These are phyloP conservation scores for Pterocles gutturalis DNA, from an alignment of 2,113 vertebrate genomes.

Conservation along the genomic window DNA sequence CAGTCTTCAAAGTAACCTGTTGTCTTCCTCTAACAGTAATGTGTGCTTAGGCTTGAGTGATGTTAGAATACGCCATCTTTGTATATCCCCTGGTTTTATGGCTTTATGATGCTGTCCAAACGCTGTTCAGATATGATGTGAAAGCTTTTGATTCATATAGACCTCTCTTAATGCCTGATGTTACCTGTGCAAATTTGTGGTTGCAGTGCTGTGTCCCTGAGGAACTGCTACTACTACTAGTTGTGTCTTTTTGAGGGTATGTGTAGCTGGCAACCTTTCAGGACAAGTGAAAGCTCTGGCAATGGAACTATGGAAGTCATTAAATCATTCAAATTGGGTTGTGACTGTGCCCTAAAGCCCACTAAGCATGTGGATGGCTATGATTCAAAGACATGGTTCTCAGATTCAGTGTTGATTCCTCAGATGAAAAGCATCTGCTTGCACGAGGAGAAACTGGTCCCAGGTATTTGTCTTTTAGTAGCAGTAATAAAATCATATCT, in stretches of 20 bases:
- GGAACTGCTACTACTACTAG: not conserved
- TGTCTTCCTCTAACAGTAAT: not conserved
- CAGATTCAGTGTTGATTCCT: not conserved
- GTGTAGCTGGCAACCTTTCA: not conserved
- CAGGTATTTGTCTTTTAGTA: not conserved
- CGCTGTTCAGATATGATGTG: not conserved
- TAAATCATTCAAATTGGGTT: not conserved
- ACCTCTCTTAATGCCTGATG: not conserved
- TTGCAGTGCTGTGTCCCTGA: not conserved
- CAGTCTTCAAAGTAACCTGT: not conserved
- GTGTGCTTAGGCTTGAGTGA: not conserved
- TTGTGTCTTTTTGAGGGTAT: not conserved
- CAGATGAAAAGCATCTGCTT: not conserved
- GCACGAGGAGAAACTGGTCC: not conserved
- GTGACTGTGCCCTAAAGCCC: not conserved
- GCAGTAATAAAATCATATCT: not conserved
- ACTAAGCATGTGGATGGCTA: not conserved
- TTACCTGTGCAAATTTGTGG: not conserved
- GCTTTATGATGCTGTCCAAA: slow-evolving; percentile 18
- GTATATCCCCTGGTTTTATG: not conserved
- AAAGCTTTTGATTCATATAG: not conserved
- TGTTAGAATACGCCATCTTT: not conserved
- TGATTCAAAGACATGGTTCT: not conserved
- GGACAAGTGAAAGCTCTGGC: not conserved
- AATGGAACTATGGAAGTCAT: not conserved